Percentiles rank a stretch among this genome's conserved stretches.
These are phyloP conservation scores for Euspilapteryx auroguttella DNA, from an alignment of 2,888 invertebrate genomes.

Conservation along the genomic window DNA sequence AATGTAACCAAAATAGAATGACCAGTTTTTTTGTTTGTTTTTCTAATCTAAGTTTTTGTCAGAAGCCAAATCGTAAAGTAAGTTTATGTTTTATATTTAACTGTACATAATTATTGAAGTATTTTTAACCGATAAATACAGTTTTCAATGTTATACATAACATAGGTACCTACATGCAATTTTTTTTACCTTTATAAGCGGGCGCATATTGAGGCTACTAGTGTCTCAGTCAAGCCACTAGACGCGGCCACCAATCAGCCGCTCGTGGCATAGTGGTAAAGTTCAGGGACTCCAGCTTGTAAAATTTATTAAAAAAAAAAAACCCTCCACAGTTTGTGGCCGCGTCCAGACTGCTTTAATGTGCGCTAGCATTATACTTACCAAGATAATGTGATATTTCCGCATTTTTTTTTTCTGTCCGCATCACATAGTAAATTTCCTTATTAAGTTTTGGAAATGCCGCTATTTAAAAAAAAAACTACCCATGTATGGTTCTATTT, in stretches of 20 bases:
- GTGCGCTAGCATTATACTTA: too few species aligned
- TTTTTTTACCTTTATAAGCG: too few species aligned
- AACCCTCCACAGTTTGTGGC: too few species aligned
- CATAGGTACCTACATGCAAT: too few species aligned
- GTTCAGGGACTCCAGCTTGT: too few species aligned
- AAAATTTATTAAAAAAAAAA: too few species aligned
- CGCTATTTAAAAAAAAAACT: conserved; percentile 5
- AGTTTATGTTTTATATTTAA: conserved; percentile 11
- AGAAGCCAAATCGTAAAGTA: conserved; percentile 23
- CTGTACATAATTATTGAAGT: not conserved
- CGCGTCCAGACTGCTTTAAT: too few species aligned
- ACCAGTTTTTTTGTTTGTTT: conserved; percentile 22
- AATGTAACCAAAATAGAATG: conserved; percentile 32
- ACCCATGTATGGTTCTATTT: not conserved
- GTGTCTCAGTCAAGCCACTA: too few species aligned
- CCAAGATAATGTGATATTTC: not conserved
- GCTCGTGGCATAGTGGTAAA: too few species aligned
- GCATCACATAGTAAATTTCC: not conserved
- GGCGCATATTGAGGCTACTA: too few species aligned
- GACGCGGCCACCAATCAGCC: too few species aligned
- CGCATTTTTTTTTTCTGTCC: not conserved
- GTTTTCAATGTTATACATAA: not conserved
- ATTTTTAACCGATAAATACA: not conserved
- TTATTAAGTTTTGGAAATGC: not conserved
- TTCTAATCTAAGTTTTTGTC: conserved; percentile 8